Base-by-base conservation (phyloP, 2,113 vertebrate genomes). In the Anguilla rostrata region DNA sequence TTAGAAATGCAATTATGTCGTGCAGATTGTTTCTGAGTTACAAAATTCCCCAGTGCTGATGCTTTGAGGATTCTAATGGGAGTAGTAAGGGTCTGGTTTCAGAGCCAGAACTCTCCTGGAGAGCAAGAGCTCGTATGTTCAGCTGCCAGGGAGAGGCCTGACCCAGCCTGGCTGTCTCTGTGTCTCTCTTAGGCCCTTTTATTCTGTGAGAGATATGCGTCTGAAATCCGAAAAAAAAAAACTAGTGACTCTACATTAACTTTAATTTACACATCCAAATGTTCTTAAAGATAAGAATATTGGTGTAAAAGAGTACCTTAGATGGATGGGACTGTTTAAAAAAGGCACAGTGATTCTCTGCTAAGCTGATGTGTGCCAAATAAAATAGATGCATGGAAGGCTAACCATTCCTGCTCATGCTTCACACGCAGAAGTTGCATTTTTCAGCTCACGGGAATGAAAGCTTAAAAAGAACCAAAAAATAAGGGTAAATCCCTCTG, bases 101-200 rank as follows among this genome's bases (percentile, higher is more conserved):
- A 56, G 81, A 34, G 80, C 80, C 80, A 81, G 26, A 29, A 34
- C 22, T 41, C 78, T 29, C 12, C 43, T 29, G 81, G 81, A 80
- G 78, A 80, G 78, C 8, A 12, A 53, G 43, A 16, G 66, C 18
- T 66, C 71, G 29, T 84, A 49, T 79, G 71, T 57, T 26, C 46
- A 39, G 79, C 85, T 86, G 56, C 79, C 57, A 66, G 29, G 26
- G 29, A 43, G 9, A 63, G 79, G 4, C 78, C 80, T 15, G 26
- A 18, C 41, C 78, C 75, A 85, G 87, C 83, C 87, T 56, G 86
- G 86, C 86, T 87, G 83, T 85, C 89, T 90, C 81, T 43, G 81
- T 82, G 82, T 87, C 86, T 63, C 20, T 83, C 84, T 85, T 40
- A 78, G 83, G 83, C 81, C 71, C 80, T 79, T 87, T 87, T 85